phyloP scores from a whole-genome alignment of 2,888 invertebrate species.

The Cosmia trapezina region DNA sequence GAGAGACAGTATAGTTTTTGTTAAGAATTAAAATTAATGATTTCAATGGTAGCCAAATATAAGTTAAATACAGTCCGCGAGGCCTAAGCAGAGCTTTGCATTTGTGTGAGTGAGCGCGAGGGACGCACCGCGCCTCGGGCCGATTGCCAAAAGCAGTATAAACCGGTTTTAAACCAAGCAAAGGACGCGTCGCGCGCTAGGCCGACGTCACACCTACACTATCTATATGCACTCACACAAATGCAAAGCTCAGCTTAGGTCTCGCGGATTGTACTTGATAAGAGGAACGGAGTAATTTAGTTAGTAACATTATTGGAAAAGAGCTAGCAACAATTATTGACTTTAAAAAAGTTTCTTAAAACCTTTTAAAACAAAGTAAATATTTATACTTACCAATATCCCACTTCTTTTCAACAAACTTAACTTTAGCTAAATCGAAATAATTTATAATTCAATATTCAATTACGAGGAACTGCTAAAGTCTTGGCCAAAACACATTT shows the following conservation, averaged over 20 bases:
- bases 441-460: slow-evolving; percentile 12
- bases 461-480: background rate
- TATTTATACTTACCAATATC: background rate
- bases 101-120: no score
- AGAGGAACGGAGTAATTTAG: background rate
- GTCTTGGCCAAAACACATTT: slow-evolving; percentile 21
- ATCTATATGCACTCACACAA: no score
- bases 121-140: no score
- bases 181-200: no score
- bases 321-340: no score
- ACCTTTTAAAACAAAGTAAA: background rate
- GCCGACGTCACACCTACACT: no score
- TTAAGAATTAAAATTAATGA: background rate
- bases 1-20: background rate
- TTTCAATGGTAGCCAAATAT: background rate
- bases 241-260: no score
- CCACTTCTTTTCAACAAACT: background rate
- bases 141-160: no score
- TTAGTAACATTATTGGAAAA: no score
- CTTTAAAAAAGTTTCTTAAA: background rate
- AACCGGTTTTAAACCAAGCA: no score
- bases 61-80: no score
- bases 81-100: no score
- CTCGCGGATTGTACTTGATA: background rate
- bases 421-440: background rate